Conservation (phyloP, 2,888 invertebrate species). For the Leptinotarsa peninsularis region DNA sequence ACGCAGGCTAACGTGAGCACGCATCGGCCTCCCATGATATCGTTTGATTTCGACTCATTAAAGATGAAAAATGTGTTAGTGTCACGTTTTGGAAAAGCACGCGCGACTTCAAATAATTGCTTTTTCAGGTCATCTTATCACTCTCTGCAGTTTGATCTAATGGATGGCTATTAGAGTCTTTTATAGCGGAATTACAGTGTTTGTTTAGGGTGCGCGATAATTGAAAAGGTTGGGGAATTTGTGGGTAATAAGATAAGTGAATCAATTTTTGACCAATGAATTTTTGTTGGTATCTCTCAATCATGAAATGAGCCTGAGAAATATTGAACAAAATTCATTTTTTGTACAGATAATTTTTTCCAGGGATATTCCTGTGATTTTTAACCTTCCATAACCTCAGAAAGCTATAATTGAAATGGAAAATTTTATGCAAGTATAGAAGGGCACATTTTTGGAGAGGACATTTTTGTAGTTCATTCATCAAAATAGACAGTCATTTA, state of each 20-base stretch:
- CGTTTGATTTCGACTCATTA: conserved; percentile 42
- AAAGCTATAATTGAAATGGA: too few relatives aligned
- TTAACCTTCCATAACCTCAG: too few relatives aligned
- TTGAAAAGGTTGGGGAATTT: not conserved
- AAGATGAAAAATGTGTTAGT: conserved; percentile 40
- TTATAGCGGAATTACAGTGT: not conserved
- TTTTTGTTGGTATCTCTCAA: too few relatives aligned
- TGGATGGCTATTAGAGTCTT: conserved; percentile 19
- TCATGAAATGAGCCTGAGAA: too few relatives aligned
- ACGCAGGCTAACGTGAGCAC: conserved; percentile 39
- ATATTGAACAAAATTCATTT: too few relatives aligned
- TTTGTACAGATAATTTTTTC: too few relatives aligned
- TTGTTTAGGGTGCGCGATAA: not conserved
- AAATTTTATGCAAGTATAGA: too few relatives aligned
- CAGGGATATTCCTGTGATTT: too few relatives aligned
- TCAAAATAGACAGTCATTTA: too few relatives aligned
- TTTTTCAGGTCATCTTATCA: conserved; percentile 39
- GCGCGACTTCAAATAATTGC: conserved; percentile 27
- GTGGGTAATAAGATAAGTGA: not conserved
- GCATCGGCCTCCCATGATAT: conserved; percentile 37
- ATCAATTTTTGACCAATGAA: too few relatives aligned
- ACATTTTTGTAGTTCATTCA: too few relatives aligned
- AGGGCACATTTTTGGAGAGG: too few relatives aligned
- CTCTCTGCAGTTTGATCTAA: conserved; percentile 26
- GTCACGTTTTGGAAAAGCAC: conserved; percentile 35